Evolutionary conservation across 2,113 vertebrate genomes (phyloP).

Genomic region (Aramus guarauna): DNA sequence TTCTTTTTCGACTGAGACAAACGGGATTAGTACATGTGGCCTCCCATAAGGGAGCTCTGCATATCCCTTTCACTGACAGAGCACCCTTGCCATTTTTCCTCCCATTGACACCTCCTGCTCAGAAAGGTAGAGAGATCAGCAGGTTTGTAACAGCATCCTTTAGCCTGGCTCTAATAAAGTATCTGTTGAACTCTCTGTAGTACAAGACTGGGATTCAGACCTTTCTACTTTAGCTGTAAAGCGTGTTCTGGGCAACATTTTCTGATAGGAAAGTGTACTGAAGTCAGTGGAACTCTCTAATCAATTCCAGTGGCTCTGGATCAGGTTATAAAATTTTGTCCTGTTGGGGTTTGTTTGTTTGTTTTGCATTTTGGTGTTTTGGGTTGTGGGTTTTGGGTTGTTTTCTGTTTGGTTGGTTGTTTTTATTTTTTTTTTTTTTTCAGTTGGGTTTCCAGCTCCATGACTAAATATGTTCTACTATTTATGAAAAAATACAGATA

Average conservation of each 20-base stretch:
- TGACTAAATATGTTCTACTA: not conserved
- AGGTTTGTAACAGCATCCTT: not conserved
- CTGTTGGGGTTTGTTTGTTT: not conserved
- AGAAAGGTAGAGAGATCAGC: not conserved
- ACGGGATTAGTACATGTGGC: not conserved
- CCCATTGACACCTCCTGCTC: not conserved
- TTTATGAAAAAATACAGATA: not conserved
- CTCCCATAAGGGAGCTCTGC: not conserved
- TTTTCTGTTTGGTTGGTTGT: too few relatives aligned
- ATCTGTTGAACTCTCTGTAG: not conserved
- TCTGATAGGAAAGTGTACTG: not conserved
- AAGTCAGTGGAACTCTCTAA: not conserved
- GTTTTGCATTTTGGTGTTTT: not conserved
- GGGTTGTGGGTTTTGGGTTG: too few relatives aligned
- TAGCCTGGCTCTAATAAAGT: not conserved
- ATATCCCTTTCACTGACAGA: not conserved
- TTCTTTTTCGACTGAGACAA: conserved; percentile 7
- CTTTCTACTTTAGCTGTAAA: conserved; percentile 1
- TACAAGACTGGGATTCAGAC: not conserved
- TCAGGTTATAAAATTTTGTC: not conserved
- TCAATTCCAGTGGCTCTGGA: not conserved
- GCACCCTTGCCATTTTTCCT: not conserved
- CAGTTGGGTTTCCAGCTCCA: not conserved
- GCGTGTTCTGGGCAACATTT: not conserved
- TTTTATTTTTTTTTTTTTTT: not conserved